These are phyloP conservation scores for Eulimnadia texana DNA, from an alignment of 1,140 invertebrate species.

Conservation along the genomic window DNA sequence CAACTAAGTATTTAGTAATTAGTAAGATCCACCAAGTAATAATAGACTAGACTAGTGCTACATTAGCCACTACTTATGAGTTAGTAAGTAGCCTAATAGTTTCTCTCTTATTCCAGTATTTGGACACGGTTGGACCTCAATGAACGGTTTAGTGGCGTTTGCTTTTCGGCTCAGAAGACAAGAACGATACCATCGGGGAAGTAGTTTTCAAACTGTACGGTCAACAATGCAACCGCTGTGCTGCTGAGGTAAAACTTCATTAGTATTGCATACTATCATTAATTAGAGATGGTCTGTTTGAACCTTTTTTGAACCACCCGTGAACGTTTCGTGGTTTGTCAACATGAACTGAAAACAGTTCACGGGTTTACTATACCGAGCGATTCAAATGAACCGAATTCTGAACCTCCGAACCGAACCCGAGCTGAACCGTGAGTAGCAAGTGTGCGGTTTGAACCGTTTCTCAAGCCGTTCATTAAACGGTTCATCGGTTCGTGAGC, in stretches of 20 bases:
- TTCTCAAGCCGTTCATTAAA: background rate
- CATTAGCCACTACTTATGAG: background rate
- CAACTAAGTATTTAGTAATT: too few species aligned
- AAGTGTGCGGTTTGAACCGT: too few species aligned
- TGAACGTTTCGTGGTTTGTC: too few species aligned
- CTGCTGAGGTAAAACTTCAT: background rate
- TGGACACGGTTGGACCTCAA: slow-evolving; percentile 38
- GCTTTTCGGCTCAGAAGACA: slow-evolving; percentile 32
- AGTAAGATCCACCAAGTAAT: too few species aligned
- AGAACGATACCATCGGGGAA: slow-evolving; percentile 22
- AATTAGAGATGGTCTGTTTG: background rate
- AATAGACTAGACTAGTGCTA: background rate
- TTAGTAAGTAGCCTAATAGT: background rate
- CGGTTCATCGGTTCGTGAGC: background rate
- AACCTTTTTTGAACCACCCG: too few species aligned
- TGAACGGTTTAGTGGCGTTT: slow-evolving; percentile 36
- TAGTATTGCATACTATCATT: background rate
- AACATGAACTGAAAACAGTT: too few species aligned
- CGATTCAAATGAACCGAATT: too few species aligned
- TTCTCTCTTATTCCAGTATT: slow-evolving; percentile 27
- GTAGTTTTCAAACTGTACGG: slow-evolving; percentile 35
- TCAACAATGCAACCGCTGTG: slow-evolving; percentile 34
- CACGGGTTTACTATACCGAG: too few species aligned
- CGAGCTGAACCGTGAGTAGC: too few species aligned
- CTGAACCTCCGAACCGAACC: too few species aligned